Evolutionary conservation across 2,888 invertebrate species (phyloP), one percentile per base, ranked within the genome.

Genomic region (Chaitophorus viminalis): DNA sequence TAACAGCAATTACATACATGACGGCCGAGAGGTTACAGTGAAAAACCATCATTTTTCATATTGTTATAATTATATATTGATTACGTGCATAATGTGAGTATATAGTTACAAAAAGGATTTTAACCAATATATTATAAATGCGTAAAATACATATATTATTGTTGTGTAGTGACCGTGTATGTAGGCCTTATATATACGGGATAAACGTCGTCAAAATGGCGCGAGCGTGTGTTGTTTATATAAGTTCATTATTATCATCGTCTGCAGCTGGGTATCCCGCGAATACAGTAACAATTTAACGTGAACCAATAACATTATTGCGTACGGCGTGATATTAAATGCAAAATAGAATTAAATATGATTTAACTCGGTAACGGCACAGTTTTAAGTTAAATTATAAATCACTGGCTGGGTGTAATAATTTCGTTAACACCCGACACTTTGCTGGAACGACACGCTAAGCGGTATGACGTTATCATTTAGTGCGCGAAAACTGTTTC

Each of bases 311-410:
- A 68, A 29, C 60, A 9, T 60, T 60, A 68, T 11, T n/a, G 65
- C n/a, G 14, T 6, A 52, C n/a, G 33, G 60, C 60, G 60, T 4
- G 6, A 54, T 54, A 60, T 36, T 74, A 39, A 83, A 83, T 60
- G 83, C 76, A n/a, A 46, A 85, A 76, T 77, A 85, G 46, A 77
- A 85, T 68, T 85, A 77, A 77, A 85, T 68, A 77, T 68, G 74
- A 77, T 77, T 77, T 68, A 85, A 33, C 85, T 70, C 21, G 65
- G 21, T 39, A 76, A 68, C 65, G 46, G 46, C 46, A 18, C 33
- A 76, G 54, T 82, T 74, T 33, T 60, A 82, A 82, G 82, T 82
- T 82, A 74, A 82, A 82, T 82, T 83, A 60, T 83, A 83, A 83
- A 83, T 83, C 83, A 83, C 36, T 52, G 72, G 74, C 60, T 8